A percentile compares a stretch with the other conserved stretches of the same genome.
Evolutionary conservation across 64 coral and sea anemone genomes (phyloP).

Genomic region (Montipora cactus): DNA sequence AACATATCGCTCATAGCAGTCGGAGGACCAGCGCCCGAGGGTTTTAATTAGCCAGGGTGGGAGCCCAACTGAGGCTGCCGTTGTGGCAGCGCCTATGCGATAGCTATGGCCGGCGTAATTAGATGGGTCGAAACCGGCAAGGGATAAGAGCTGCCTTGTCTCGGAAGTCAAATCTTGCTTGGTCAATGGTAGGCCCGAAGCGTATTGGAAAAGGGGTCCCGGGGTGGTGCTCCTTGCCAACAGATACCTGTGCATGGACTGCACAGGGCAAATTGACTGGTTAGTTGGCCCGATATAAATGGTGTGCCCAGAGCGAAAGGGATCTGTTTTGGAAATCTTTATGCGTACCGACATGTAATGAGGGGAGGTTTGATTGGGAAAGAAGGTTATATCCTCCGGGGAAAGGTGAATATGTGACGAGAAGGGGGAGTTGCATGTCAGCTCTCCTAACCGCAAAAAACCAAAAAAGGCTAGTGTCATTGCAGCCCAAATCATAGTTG

Average conservation of each 20-base stretch:
- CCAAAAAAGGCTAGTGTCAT: constrained; percentile 77
- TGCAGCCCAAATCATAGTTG: neutral
- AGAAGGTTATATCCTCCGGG: neutral
- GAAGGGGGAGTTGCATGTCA: constrained; percentile 53
- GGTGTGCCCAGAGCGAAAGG: constrained; percentile 9
- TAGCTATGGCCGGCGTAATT: neutral
- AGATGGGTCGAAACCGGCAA: neutral
- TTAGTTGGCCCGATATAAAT: too few species aligned
- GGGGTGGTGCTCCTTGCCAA: neutral
- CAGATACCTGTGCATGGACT: neutral
- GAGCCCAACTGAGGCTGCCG: constrained; percentile 29
- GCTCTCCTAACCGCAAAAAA: constrained; percentile 60
- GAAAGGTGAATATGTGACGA: too few species aligned
- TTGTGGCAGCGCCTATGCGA: constrained; percentile 26
- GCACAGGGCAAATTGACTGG: neutral
- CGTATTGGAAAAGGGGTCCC: neutral
- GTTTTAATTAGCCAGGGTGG: constrained; percentile 38
- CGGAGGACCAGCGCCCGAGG: constrained; percentile 14
- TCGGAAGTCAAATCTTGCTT: constrained; percentile 4
- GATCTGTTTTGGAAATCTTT: constrained; percentile 43
- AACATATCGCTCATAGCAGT: constrained; percentile 29
- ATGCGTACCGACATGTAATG: neutral
- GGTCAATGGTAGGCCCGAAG: constrained; percentile 28
- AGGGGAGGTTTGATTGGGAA: neutral
- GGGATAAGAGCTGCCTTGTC: neutral